These are phyloP conservation scores for Aegithalos caudatus DNA, from an alignment of 2,113 vertebrate genomes.

Conservation along the genomic window DNA sequence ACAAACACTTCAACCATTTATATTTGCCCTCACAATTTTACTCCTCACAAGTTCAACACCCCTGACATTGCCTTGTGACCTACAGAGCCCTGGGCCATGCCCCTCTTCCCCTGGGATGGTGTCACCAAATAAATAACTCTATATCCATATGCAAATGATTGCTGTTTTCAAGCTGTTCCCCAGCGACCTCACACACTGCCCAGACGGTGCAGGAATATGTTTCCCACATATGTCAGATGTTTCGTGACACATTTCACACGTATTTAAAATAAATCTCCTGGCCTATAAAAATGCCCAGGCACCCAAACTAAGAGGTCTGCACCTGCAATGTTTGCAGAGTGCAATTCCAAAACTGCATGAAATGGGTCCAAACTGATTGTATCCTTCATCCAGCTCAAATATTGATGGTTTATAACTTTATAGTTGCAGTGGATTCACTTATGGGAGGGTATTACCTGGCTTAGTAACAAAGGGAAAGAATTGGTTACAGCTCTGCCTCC, in stretches of 20 bases:
- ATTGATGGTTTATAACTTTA: background rate
- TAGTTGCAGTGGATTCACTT: background rate
- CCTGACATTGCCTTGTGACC: background rate
- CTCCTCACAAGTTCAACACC: background rate
- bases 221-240: slow-evolving; percentile 46
- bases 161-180: slow-evolving; percentile 38
- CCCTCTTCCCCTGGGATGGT: background rate
- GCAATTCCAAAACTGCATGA: background rate
- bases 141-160: slow-evolving; percentile 28
- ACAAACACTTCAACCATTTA: background rate
- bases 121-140: background rate
- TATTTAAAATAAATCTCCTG: slow-evolving; percentile 3
- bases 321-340: background rate
- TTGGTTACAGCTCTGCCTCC: background rate
- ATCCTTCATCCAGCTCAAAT: background rate
- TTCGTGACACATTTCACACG: slow-evolving; percentile 21
- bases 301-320: background rate
- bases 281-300: background rate
- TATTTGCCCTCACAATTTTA: background rate
- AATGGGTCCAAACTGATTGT: background rate
- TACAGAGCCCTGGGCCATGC: background rate
- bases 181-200: slow-evolving; percentile 2
- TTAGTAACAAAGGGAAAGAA: background rate
- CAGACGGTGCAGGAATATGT: slow-evolving; percentile 26
- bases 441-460: background rate